Evolutionary conservation across 1,140 invertebrate species (phyloP).

Genomic region (Psilanteris sp.): DNA sequence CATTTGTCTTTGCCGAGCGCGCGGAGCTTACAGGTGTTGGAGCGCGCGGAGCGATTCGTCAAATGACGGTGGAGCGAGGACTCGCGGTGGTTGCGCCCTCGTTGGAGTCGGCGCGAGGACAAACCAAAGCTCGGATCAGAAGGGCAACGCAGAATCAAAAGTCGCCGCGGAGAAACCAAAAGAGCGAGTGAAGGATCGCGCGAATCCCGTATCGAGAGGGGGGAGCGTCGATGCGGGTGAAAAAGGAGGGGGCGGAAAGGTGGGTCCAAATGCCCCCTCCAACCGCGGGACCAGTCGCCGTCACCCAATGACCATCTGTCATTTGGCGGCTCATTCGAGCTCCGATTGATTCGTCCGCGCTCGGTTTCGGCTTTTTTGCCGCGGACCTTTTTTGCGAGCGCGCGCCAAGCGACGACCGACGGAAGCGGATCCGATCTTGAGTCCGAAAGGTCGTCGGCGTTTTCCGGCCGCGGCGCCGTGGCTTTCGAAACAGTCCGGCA

Average conservation of each 20-base stretch:
- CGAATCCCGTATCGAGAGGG: too few species aligned
- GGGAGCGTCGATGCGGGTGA: constrained; percentile 1
- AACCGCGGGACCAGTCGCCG: constrained; percentile 27
- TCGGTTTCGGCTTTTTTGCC: not conserved
- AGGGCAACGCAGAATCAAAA: constrained; percentile 51
- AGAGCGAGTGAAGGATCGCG: constrained; percentile 54
- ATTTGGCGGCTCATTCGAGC: constrained; percentile 61
- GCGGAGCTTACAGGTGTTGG: constrained; percentile 67
- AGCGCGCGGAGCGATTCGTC: constrained; percentile 54
- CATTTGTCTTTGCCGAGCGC: constrained; percentile 11
- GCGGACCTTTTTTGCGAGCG: constrained; percentile 1
- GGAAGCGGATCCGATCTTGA: constrained; percentile 1
- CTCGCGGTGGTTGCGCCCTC: constrained; percentile 63
- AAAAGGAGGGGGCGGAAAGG: constrained; percentile 55
- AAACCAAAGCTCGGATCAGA: constrained; percentile 51
- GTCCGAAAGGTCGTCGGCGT: too few species aligned
- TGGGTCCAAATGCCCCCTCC: constrained; percentile 64
- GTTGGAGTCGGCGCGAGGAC: constrained; percentile 72
- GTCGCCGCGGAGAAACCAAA: constrained; percentile 34
- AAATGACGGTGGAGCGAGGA: constrained; percentile 51
- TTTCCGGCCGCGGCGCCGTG: too few species aligned
- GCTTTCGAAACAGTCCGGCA: too few species aligned
- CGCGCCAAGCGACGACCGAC: too few species aligned
- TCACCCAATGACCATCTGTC: constrained; percentile 68
- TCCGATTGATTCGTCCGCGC: constrained; percentile 50